Base-by-base conservation (phyloP, 2,888 invertebrate species). In the Pyralis farinalis region DNA sequence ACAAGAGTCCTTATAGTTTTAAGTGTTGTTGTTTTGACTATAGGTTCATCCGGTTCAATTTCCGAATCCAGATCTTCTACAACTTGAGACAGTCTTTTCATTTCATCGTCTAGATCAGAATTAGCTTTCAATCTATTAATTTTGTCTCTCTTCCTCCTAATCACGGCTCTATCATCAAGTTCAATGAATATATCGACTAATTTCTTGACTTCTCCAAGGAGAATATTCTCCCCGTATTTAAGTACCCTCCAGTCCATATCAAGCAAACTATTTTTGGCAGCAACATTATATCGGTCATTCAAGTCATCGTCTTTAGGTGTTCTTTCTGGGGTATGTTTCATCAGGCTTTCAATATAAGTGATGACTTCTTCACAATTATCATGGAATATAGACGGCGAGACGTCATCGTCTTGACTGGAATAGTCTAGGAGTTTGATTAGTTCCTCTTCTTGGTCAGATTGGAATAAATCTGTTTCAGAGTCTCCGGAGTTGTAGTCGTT, bases 381-480 rank as follows among this genome's bases (percentile, higher is more conserved):
- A 43, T 85, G 76, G 52, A 86, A 87, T 51, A 87, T 73, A 25
- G 81, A 76, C 0, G 87, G 83, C 1, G 87, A 87, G 9, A 88
- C 73, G 50, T 91, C 92, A 51, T 92, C 90, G 50, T 92, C 92
- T 64, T 92, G 92, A 53, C 91, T 91, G 56, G 92, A 92, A 72
- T 92, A 93, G 81, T 94, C 94, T 57, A 94, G 87, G 60, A 94
- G 92, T 59, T 93, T 92, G 61, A 94, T 86, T 35, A 95, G 88
- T 79, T 95, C 94, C 54, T 95, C 94, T 68, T 95, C 94, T 79
- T 94, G 94, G 71, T 94, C 94, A 11, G 94, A 94, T 71, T 93
- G 92, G 88, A 93, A 93, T 89, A 94, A 91, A 71, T 94, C 94
- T 34, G 93, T 93, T 74, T 94, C 94, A 21, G 93, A 94, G 74